Base-by-base conservation (phyloP, 30 jellyfish, hydroid and myxozoan species). In the Nemopilema nomurai region DNA sequence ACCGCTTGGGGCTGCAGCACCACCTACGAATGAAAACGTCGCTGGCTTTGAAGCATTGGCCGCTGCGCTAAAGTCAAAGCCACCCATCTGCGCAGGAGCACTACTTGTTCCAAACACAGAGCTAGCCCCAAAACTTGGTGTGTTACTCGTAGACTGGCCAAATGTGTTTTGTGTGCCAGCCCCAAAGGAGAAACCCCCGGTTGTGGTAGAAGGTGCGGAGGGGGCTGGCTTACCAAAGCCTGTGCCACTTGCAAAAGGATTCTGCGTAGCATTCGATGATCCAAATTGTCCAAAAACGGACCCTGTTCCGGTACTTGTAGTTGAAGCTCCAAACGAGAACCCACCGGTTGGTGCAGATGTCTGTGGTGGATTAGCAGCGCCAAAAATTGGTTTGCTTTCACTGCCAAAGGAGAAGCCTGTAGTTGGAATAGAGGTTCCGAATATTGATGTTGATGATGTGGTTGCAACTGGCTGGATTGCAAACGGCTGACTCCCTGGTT, bases 1-100 rank as follows among this genome's bases (percentile, higher is more conserved):
- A n/a, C 80, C 71, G 25, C 50, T 25, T 1, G 89, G 25, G 17
- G 80, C 86, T 63, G 84, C 91, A 13, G 69, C 84, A 8, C 67
- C 91, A 71, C 92, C 78, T 17, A 81, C 84, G 73, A 84, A 84
- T 18, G 92, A 84, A 29, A 84, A 84, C 26, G 80, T 19, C 18
- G 87, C 82, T 4, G 87, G 77, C 6, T 64, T 74, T 49, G 64
- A 86, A 63, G 74, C 51, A 57, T 51, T 69, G 20, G 82, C 75
- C 9, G 57, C 57, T 21, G 85, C 70, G 4, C 81, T 76, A 73
- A 84, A 84, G 57, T 74, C 75, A 64, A 84, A 84, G 13, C 92
- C 92, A 32, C 87, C 87, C 4, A 86, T 16, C 28, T 84, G 87
- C 17, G 50, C 24, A 18, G 64, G 81, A 25, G 22, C 77, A 8